Evolutionary conservation across 2,797 vertebrate genomes (phyloP).

Genomic region (Urosaurus nigricauda): DNA sequence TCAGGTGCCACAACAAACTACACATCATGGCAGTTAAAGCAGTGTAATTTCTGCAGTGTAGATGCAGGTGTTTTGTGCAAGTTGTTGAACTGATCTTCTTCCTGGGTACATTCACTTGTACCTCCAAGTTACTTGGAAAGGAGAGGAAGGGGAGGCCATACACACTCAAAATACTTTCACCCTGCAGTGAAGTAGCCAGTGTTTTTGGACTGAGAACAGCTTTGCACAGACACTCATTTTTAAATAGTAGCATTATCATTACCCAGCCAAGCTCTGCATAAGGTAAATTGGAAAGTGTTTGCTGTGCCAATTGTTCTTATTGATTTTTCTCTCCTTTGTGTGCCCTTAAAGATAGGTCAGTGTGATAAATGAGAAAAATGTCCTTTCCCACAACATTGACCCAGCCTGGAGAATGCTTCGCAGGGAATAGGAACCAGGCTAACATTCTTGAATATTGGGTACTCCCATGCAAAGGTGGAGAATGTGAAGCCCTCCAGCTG

Average conservation of each 20-base stretch:
- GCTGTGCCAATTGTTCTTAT: not conserved
- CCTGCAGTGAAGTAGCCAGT: not conserved
- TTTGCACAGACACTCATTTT: not conserved
- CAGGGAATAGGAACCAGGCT: not conserved
- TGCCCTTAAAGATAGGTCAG: not conserved
- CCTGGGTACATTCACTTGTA: not conserved
- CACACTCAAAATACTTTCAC: not conserved
- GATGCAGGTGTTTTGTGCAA: too few species aligned
- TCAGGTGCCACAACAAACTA: too few species aligned
- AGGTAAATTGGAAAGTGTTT: not conserved
- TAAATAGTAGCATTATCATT: not conserved
- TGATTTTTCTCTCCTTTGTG: not conserved
- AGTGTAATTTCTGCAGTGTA: too few species aligned
- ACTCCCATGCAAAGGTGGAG: rapidly evolving
- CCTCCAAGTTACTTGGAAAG: not conserved
- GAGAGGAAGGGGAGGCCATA: not conserved
- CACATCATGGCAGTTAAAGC: too few species aligned
- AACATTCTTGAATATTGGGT: slow-evolving; percentile 55
- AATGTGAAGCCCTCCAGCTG: not conserved
- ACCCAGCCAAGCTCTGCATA: not conserved
- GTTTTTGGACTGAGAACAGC: not conserved
- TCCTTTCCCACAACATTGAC: not conserved
- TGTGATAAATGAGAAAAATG: not conserved
- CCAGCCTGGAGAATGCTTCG: slow-evolving; percentile 1
- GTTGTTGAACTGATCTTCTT: not conserved